Base-by-base conservation (phyloP, 1,140 invertebrate species). In the Belonocnema kinseyi region DNA sequence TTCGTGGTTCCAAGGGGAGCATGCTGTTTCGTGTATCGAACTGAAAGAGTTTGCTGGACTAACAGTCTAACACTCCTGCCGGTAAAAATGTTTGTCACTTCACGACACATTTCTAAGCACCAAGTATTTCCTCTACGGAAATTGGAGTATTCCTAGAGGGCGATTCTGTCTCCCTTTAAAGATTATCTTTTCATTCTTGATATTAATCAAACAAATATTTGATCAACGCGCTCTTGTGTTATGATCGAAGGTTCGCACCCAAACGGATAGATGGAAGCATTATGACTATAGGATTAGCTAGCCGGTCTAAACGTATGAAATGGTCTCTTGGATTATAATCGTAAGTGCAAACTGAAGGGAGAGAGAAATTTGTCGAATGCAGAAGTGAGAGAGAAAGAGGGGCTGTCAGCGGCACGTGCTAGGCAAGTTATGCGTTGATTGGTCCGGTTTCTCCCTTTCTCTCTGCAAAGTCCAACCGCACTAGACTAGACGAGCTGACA, bases 361-460 rank as follows among this genome's bases (percentile, higher is more conserved):
- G 61, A 66, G 61, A n/a, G 61, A 40, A 66, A 66, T 66, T 40
- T 40, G 61, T 66, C 26, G 26, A 40, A 13, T n/a, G 33, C 21
- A 40, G 26, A 66, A 40, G 61, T n/a, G 77, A 74, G 72, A 77
- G 79, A 71, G 85, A 78, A 79, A 83, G 77, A 74, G 52, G 54
- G 73, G 80, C 85, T 86, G 85, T 87, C 83, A 87, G 53, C 54
- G 85, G 73, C 85, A 87, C 85, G 85, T 86, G 85, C 79, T 85
- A 82, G 76, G 80, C 80, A 58, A 83, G 82, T 74, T 80, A 75
- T 52, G 72, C 77, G 77, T 80, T 77, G 80, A 79, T 85, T 80
- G 74, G 71, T 71, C 51, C 50, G 73, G 72, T 81, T 61, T 76
- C 75, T 75, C 77, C 72, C 74, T 77, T 77, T 53, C 75, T 74